These are phyloP conservation scores for Kryptolebias marmoratus DNA, from an alignment of 2,113 vertebrate species.

Conservation along the genomic window DNA sequence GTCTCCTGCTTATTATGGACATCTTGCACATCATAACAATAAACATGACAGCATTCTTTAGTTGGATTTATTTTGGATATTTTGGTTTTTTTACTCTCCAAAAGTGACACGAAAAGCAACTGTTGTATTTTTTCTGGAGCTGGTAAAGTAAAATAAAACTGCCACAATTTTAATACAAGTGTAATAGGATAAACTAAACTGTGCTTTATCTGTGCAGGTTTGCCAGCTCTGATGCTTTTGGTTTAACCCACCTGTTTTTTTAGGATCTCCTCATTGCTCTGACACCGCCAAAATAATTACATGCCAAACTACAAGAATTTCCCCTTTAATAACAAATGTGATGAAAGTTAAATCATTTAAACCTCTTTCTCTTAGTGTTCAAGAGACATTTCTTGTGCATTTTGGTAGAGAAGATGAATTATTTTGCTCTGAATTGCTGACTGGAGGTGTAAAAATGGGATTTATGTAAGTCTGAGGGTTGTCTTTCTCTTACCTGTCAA, in stretches of 20 bases:
- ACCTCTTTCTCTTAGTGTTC: no score
- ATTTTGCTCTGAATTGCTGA: not conserved
- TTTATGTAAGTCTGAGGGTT: conserved; percentile 22
- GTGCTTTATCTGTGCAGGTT: not conserved
- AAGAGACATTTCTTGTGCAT: not conserved
- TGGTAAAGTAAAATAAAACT: not conserved
- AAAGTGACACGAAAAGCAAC: not conserved
- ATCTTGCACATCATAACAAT: conserved; percentile 8
- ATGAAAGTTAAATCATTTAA: no score
- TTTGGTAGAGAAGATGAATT: not conserved
- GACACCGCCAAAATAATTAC: not conserved
- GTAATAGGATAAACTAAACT: not conserved
- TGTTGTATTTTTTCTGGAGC: not conserved
- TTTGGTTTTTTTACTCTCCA: not conserved
- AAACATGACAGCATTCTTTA: not conserved
- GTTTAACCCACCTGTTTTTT: not conserved
- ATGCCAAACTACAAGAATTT: no score
- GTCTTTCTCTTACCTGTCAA: conserved; percentile 21
- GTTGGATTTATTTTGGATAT: not conserved
- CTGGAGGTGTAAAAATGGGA: not conserved
- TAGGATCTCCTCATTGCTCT: not conserved
- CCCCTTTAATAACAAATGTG: no score
- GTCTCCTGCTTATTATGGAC: conserved; percentile 8
- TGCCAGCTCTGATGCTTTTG: not conserved
- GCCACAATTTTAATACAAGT: not conserved